These are phyloP conservation scores for Aphis gossypii DNA, from an alignment of 1,140 invertebrate genomes.

Conservation along the genomic window DNA sequence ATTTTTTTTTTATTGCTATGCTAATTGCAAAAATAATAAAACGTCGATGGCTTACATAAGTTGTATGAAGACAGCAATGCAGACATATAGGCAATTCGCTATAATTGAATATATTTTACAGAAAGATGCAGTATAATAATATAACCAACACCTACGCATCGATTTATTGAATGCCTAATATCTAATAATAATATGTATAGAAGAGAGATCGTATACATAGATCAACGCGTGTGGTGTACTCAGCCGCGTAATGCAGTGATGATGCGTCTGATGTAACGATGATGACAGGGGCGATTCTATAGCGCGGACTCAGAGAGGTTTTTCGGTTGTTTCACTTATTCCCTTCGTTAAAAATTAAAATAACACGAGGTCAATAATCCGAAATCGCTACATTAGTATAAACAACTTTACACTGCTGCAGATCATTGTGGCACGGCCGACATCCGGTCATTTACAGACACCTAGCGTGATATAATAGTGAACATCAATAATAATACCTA, in stretches of 20 bases:
- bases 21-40: slow-evolving; percentile 9
- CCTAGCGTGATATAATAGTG: not conserved
- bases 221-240: not conserved
- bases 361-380: not conserved
- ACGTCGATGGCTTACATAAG: not conserved
- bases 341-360: not conserved
- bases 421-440: not conserved
- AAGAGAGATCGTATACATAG: not conserved
- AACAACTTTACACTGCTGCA: not conserved
- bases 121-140: not conserved
- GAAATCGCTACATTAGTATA: slow-evolving; percentile 6
- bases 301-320: not conserved
- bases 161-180: not conserved
- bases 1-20: not conserved
- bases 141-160: not conserved
- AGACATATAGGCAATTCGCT: not conserved
- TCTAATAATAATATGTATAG: slow-evolving; percentile 10
- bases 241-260: not conserved
- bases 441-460: not conserved
- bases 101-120: not conserved
- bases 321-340: not conserved
- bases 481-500: too few species aligned
- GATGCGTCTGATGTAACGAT: not conserved
- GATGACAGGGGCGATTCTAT: not conserved
- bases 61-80: not conserved